Evolutionary conservation across 1,140 invertebrate genomes (phyloP), one percentile per base, ranked within the genome.

Genomic region (Drosophila pseudoobscura): DNA sequence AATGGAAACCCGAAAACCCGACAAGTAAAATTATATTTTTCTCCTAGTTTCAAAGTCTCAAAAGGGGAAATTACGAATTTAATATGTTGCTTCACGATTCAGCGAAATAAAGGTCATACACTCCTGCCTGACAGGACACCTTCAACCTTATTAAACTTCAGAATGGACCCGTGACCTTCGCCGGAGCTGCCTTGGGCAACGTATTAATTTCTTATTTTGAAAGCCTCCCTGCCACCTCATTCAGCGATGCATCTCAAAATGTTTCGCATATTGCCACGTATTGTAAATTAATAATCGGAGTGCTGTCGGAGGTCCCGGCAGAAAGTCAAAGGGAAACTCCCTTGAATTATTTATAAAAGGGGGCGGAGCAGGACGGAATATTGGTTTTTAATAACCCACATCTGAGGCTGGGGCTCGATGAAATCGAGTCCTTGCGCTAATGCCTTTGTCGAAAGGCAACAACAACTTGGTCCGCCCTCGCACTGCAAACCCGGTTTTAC

Each of bases 121-220:
- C n/a, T 8, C 5, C 63, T 46, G 9, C 17, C 29, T 7, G 13
- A 2, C 6, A n/a, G 26, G 17, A 29, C 3, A 65, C 60, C 49
- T 66, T 35, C 31, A 20, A 41, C 51, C 24, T 31, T 17, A 8
- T 29, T 29, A 7, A 22, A 24, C 4, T 8, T 5, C 3, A 24
- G 13, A 41, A 29, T 66, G 62, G 62, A 66, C 64, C 64, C 43
- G 9, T 64, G 47, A 66, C 60, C 59, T 68, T 68, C 47, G 41
- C 15, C 4, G 41, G 17, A n/a, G 20, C 15, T 13, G 60, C 60
- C 64, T 24, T 31, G 50, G 64, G 31, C 2, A 8, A 6, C n/a
- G 63, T 74, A 85, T 82, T 85, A 80, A 87, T 69, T 69, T 69
- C 63, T 78, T 87, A 74, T 61, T 70, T 80, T 60, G 46, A 85